Conservation (phyloP, 35 echinoderm and acorn worm genomes). For the Lytechinus pictus region DNA sequence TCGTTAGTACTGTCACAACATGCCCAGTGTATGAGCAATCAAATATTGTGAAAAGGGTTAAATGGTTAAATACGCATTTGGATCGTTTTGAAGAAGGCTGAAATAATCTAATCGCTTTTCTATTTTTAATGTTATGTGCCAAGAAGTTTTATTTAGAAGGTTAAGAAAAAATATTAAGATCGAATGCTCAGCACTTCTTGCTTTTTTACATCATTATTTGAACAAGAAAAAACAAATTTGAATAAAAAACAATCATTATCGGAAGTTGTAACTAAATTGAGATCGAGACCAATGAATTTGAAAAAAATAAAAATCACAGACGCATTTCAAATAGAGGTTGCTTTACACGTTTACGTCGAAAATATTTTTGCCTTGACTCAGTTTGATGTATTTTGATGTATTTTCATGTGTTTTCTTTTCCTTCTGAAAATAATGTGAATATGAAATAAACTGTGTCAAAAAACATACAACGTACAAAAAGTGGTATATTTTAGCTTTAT, state of each 20-base stretch:
- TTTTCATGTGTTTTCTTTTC: slow-evolving; percentile 18
- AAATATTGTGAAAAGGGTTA: background rate
- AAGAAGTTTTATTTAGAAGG: background rate
- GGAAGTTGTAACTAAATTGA: no score
- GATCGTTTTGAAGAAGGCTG: background rate
- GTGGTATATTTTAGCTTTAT: background rate
- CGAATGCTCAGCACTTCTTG: background rate
- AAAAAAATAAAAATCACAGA: background rate
- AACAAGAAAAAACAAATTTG: background rate
- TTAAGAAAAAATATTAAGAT: background rate
- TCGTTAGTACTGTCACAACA: background rate
- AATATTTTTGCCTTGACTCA: background rate
- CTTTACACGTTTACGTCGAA: background rate
- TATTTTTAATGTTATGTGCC: background rate
- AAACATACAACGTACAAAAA: background rate
- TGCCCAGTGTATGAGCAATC: background rate
- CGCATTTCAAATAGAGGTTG: background rate
- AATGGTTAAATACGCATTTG: background rate
- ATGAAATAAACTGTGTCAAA: slow-evolving; percentile 12
- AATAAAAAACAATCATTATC: no score
- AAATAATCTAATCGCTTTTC: background rate
- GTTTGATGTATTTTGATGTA: background rate
- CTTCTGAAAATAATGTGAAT: background rate
- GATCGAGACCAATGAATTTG: no score
- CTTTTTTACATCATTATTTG: background rate